Conservation (phyloP, 2,888 invertebrate genomes). For the Taenaris catops region DNA sequence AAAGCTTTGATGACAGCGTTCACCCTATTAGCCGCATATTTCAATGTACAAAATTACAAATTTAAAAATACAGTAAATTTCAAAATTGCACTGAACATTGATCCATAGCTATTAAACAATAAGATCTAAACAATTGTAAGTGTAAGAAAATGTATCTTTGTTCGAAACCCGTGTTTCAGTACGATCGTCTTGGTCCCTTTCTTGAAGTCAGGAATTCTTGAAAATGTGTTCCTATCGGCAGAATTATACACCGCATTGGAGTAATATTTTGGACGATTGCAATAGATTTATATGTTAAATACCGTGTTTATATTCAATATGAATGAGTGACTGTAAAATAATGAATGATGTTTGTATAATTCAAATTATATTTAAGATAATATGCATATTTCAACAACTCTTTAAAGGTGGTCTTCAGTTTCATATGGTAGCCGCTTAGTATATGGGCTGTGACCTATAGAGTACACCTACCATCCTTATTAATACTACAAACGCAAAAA, state of each 20-base stretch:
- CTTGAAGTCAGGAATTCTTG: slow-evolving; percentile 6
- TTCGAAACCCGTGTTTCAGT: not conserved
- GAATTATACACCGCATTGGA: slow-evolving; percentile 1
- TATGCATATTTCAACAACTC: no score
- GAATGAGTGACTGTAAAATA: no score
- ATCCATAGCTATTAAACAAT: not conserved
- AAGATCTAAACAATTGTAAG: not conserved
- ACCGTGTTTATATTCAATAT: no score
- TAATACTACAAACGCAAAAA: no score
- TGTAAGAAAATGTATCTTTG: not conserved
- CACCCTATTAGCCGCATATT: slow-evolving; percentile 6
- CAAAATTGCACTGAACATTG: not conserved
- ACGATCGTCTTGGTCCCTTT: slow-evolving; percentile 5
- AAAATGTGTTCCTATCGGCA: slow-evolving; percentile 3
- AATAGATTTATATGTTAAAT: no score
- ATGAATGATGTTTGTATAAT: no score
- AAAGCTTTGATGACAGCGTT: slow-evolving; percentile 4
- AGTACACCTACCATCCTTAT: no score
- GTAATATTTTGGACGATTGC: slow-evolving; percentile 1
- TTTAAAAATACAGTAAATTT: not conserved
- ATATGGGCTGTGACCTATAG: no score
- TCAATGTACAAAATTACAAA: slow-evolving; percentile 6
- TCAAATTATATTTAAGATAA: no score
- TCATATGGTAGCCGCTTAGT: no score
- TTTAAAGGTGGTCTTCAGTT: no score